Evolutionary conservation across 2,113 vertebrate species (phyloP), one percentile per base, ranked within the genome.

Genomic region (Amazona guildingii): DNA sequence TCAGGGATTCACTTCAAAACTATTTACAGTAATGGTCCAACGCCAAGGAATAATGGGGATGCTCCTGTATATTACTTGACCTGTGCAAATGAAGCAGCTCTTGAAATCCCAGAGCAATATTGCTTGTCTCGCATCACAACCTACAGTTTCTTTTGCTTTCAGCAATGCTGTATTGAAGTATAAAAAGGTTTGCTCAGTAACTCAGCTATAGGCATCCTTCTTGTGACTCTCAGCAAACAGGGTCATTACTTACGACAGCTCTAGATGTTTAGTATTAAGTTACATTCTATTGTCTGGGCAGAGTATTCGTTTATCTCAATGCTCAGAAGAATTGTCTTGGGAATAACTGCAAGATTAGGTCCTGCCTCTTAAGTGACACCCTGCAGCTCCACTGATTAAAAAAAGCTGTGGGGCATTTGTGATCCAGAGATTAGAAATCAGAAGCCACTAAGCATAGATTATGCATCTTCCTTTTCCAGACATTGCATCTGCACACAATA

Each of bases 1-100:
- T 31, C 57, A 80, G 44, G 57, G 52, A 76, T 90, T 85, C 88
- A 68, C 39, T 96, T 88, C 84, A 63, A 33, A 87, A 89, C 78
- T 68, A 35, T 59, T 78, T 82, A 57, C 48, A 94, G 69, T 46
- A 75, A 35, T 63, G 69, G 74, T 82, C 46, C 77, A 49, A 82
- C 78, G 81, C 55, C 81, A 72, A 68, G 35, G 62, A 85, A 51
- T 31, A 68, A 84, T 7, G 51, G 39, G 81, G 84, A 82, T 48
- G 43, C 70, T 84, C 46, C 89, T 74, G 48, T 64, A 1, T 52
- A 59, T n/a, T 64, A 64, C 59, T 51, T 51, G 41, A 0, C 0
- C 55, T 43, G 57, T 27, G 29, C 33, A 64, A 55, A 52, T 4
- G 20, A 91, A 82, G 49, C 74, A 88, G 76, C 35, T 37, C 68